Evolutionary conservation across 2,797 vertebrate species (phyloP), one percentile per base, ranked within the genome.

Genomic region (Mormyrus proboscirostris): DNA sequence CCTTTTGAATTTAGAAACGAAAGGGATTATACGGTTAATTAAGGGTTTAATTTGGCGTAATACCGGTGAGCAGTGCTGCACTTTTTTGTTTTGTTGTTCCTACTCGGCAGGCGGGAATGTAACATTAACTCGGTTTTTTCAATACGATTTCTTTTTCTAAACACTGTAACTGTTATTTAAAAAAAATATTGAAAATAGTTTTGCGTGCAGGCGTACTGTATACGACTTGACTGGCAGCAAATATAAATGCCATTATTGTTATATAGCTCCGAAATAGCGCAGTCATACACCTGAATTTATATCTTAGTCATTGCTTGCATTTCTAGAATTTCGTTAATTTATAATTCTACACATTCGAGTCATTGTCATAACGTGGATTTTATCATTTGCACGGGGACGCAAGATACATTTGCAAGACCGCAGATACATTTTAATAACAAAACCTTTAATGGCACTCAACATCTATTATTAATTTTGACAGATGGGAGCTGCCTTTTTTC

Each of bases 31-130:
- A 59, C 86, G 12, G 69, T 59, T 4, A 57, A 76, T 59, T 4
- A 57, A 76, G 53, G 29, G 69, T 69, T 62, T 89, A 49, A 38
- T 62, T 88, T 87, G 62, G 49, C 62, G 25, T 86, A 86, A 41
- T 79, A 83, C 25, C 44, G 89, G 88, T 90, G 85, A 91, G 90
- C 53, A 29, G 51, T 41, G 62, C 50, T 89, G 50, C 89, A 89
- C 65, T 87, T 89, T 76, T 69, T 57, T 29, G 51, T 47, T 4
- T 25, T 79, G n/a, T 89, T 69, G 50, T 41, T 87, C 22, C 79
- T 79, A 8, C 41, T 87, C 50, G 19, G 16, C 4, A 38, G 33
- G 29, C 29, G 65, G 65, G 29, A 73, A 73, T 73, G 65, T 38
- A 73, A 38, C 29, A 16, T 73, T 73, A 73, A 73, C 59, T 65